Evolutionary conservation across 2,797 vertebrate species (phyloP).

Genomic region (Cossypha dichroa): DNA sequence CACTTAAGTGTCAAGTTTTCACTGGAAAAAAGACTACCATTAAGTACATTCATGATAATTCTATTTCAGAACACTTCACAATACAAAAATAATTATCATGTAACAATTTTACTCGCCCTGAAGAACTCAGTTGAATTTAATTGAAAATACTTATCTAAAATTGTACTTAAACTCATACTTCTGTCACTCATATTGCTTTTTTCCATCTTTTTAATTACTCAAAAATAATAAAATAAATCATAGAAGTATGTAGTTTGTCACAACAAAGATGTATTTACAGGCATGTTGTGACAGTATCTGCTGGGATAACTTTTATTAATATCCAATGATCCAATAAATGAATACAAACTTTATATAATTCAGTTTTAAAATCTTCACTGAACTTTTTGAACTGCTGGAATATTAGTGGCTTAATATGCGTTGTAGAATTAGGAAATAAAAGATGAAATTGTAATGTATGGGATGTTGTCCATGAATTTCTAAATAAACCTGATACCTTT

Average conservation of each 20-base stretch:
- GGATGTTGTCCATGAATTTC: neutral
- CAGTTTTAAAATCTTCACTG: neutral
- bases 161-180: neutral
- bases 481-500: neutral
- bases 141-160: neutral
- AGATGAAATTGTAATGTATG: neutral
- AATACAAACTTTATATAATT: neutral
- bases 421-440: neutral
- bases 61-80: neutral
- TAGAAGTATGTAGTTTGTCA: neutral
- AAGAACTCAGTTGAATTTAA: neutral
- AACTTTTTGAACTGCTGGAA: neutral
- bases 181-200: neutral
- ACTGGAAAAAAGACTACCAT: neutral
- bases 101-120: neutral
- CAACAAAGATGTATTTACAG: neutral
- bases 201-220: neutral
- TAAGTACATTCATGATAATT: neutral
- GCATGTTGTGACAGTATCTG: neutral
- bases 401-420: neutral
- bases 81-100: neutral
- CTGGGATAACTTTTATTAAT: neutral
- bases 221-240: neutral
- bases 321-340: neutral
- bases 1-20: neutral